A percentile compares a stretch with the other conserved stretches of the same genome.
These are phyloP conservation scores for Oscheius sp. DNA, from an alignment of 2,888 invertebrate genomes.

Conservation along the genomic window DNA sequence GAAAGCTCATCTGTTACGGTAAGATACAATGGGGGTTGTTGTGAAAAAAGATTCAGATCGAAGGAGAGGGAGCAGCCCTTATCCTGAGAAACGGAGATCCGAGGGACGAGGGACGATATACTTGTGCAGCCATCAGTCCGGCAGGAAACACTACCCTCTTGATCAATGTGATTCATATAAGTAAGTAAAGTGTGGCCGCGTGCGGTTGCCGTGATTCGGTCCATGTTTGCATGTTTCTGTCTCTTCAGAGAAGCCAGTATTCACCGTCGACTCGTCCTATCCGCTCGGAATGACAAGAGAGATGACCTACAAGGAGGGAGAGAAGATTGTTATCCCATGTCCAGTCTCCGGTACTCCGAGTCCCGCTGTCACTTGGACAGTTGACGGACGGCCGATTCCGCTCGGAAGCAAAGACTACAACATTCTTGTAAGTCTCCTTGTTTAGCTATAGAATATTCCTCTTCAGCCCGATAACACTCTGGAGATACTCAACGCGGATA, in stretches of 20 bases:
- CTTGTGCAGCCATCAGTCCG: slow-evolving; percentile 79
- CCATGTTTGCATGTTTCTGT: slow-evolving; percentile 45
- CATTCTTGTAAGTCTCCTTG: slow-evolving; percentile 53
- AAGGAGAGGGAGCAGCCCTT: slow-evolving; percentile 62
- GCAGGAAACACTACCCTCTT: slow-evolving; percentile 78
- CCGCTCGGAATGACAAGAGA: slow-evolving; percentile 18
- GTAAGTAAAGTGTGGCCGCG: slow-evolving; percentile 70
- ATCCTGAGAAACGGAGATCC: slow-evolving; percentile 69
- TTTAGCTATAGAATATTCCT: not conserved
- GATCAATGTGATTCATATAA: slow-evolving; percentile 75
- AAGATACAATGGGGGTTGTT: not conserved
- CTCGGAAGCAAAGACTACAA: slow-evolving; percentile 57
- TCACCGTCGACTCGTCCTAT: slow-evolving; percentile 41
- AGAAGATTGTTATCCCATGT: slow-evolving; percentile 60
- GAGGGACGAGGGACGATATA: slow-evolving; percentile 75
- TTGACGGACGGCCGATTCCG: slow-evolving; percentile 73
- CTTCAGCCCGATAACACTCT: slow-evolving; percentile 66
- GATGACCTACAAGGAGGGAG: slow-evolving; percentile 52
- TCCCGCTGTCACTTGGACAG: slow-evolving; percentile 75
- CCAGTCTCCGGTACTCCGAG: slow-evolving; percentile 73
- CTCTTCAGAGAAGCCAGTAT: slow-evolving; percentile 65
- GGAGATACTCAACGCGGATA: slow-evolving; percentile 58
- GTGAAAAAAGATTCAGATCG: slow-evolving; percentile 49
- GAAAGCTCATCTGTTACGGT: slow-evolving; percentile 51
- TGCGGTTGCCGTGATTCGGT: slow-evolving; percentile 32